Percentiles rank a stretch among this genome's conserved stretches.
These are phyloP conservation scores for Crossoptilon crossoptilon DNA, from an alignment of 2,797 vertebrate species.

Conservation along the genomic window DNA sequence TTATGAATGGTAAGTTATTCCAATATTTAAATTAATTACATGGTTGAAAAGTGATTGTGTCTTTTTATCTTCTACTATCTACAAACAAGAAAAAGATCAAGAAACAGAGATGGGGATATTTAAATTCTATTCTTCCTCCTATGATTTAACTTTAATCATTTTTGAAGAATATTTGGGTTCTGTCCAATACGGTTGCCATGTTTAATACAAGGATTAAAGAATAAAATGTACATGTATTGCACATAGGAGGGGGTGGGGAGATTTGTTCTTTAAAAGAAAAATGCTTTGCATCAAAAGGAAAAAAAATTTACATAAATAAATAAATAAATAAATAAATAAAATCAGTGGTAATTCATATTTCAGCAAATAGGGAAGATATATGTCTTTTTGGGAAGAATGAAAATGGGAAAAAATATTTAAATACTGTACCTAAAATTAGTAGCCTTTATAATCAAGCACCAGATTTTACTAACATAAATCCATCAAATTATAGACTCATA, in stretches of 20 bases:
- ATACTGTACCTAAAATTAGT: background rate
- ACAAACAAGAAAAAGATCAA: slow-evolving; percentile 52
- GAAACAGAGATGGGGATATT: slow-evolving; percentile 57
- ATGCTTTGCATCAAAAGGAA: background rate
- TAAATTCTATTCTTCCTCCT: slow-evolving; percentile 53
- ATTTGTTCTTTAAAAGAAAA: background rate
- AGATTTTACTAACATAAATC: background rate
- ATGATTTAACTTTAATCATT: slow-evolving; percentile 54
- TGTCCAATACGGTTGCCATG: slow-evolving; percentile 10
- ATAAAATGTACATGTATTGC: background rate
- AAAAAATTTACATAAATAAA: background rate
- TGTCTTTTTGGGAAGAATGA: background rate
- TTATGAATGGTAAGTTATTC: slow-evolving; percentile 62
- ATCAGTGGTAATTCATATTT: background rate
- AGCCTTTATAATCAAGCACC: background rate
- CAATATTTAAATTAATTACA: slow-evolving; percentile 72
- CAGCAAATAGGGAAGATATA: background rate
- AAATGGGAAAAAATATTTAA: background rate
- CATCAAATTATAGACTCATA: too few species aligned
- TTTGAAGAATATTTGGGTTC: slow-evolving; percentile 52
- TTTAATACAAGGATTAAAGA: slow-evolving; percentile 1
- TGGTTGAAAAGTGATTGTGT: slow-evolving; percentile 52
- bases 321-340: background rate
- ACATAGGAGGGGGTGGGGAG: background rate
- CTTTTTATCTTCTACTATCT: slow-evolving; percentile 65